These are phyloP conservation scores for Meandrusa payeni DNA, from an alignment of 2,888 invertebrate species.

Conservation along the genomic window DNA sequence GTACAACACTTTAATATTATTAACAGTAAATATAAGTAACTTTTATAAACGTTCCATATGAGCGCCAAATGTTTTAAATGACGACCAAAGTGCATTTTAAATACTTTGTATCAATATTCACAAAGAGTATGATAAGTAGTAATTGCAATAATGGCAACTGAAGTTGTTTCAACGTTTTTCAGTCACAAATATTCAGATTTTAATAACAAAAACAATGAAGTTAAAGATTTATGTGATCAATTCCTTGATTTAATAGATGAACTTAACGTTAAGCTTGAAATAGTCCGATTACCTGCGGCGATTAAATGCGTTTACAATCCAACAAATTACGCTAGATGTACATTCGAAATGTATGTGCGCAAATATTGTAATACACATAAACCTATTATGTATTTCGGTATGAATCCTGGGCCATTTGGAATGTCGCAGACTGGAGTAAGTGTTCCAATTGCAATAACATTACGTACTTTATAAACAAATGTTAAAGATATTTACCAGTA, in stretches of 20 bases:
- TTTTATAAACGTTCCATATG: no score
- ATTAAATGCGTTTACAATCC: constrained; percentile 91
- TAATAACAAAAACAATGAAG: constrained; percentile 22
- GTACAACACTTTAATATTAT: no score
- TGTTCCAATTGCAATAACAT: no score
- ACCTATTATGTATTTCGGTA: constrained; percentile 91
- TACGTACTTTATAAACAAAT: no score
- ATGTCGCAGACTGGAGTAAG: constrained; percentile 96
- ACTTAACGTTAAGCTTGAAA: constrained; percentile 65
- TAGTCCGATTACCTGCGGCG: constrained; percentile 70
- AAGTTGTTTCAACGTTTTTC: constrained; percentile 61
- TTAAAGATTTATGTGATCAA: constrained; percentile 41
- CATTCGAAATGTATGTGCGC: constrained; percentile 88
- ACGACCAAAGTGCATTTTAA: no score
- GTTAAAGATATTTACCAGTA: no score
- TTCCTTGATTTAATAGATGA: constrained; percentile 57
- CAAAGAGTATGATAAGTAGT: no score
- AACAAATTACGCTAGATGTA: constrained; percentile 89
- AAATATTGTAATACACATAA: constrained; percentile 86
- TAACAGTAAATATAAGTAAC: no score
- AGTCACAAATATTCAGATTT: constrained; percentile 21
- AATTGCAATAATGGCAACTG: constrained; percentile 34
- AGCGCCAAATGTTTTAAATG: no score
- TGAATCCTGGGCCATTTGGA: constrained; percentile 98
- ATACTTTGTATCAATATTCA: no score